Percentiles rank a stretch among this genome's conserved stretches.
Conservation (phyloP, 1,140 invertebrate genomes). For the Trypoxylus dichotomus region DNA sequence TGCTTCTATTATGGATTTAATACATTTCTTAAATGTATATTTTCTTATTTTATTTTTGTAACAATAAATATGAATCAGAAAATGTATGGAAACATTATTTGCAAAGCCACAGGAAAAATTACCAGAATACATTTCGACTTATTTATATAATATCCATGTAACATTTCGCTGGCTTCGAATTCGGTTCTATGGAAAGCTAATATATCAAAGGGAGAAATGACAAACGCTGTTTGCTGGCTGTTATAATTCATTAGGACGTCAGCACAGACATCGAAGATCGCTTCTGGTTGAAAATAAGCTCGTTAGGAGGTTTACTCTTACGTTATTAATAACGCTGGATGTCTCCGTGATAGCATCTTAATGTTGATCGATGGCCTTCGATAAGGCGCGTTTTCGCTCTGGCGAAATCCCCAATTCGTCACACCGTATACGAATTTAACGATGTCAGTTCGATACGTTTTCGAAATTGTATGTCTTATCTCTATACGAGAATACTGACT, state of each 20-base stretch:
- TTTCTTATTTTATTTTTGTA: too few species aligned
- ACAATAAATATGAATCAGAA: too few species aligned
- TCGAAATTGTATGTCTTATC: background rate
- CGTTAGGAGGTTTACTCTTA: background rate
- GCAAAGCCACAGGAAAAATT: too few species aligned
- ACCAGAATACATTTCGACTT: too few species aligned
- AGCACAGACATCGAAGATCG: background rate
- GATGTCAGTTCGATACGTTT: background rate
- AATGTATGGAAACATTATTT: too few species aligned
- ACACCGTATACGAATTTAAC: background rate
- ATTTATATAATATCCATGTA: too few species aligned
- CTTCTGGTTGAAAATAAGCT: background rate
- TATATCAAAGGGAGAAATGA: background rate
- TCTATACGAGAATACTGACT: background rate
- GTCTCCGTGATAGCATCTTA: background rate
- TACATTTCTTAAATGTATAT: too few species aligned
- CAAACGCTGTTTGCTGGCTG: background rate
- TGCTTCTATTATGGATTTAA: too few species aligned
- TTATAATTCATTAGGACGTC: background rate
- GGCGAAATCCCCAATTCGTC: background rate
- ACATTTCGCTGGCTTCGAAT: background rate
- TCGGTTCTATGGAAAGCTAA: background rate
- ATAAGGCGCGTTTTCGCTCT: background rate
- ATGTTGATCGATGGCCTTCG: conserved; percentile 1
- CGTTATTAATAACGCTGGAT: conserved; percentile 2